These are phyloP conservation scores for Luperina nickerlii DNA, from an alignment of 2,888 invertebrate species.

Conservation along the genomic window DNA sequence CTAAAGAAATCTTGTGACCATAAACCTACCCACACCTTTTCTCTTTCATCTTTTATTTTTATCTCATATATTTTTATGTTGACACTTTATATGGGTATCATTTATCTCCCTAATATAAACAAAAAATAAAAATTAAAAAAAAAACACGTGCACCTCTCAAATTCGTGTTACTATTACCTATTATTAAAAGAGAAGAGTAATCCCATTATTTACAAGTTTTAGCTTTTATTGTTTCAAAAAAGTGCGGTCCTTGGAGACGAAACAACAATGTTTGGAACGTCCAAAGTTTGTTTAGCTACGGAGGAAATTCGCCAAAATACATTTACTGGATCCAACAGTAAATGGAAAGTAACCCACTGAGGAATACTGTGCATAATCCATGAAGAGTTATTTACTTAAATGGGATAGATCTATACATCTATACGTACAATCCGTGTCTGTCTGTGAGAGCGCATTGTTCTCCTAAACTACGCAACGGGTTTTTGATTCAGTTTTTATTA, in stretches of 20 bases:
- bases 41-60: too few relatives aligned
- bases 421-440: neutral
- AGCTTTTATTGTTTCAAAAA: conserved; percentile 62
- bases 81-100: too few relatives aligned
- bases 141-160: neutral
- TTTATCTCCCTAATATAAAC: too few relatives aligned
- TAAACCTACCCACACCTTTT: too few relatives aligned
- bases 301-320: conserved; percentile 70
- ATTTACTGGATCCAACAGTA: conserved; percentile 69
- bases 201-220: conserved; percentile 62
- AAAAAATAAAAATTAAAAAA: too few relatives aligned
- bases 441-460: neutral
- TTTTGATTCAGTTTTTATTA: neutral
- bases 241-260: conserved; percentile 54
- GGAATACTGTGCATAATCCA: conserved; percentile 55
- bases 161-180: conserved; percentile 7
- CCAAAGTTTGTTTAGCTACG: conserved; percentile 64
- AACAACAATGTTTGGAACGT: conserved; percentile 64
- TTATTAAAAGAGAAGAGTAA: conserved; percentile 42
- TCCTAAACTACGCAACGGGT: neutral
- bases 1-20: too few relatives aligned
- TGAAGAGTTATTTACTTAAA: conserved; percentile 30
- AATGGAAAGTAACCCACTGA: conserved; percentile 61
- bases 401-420: conserved; percentile 10
- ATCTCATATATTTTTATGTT: too few relatives aligned